Conservation (phyloP, 2,113 vertebrate species). For the Corythornis vintsioides region DNA sequence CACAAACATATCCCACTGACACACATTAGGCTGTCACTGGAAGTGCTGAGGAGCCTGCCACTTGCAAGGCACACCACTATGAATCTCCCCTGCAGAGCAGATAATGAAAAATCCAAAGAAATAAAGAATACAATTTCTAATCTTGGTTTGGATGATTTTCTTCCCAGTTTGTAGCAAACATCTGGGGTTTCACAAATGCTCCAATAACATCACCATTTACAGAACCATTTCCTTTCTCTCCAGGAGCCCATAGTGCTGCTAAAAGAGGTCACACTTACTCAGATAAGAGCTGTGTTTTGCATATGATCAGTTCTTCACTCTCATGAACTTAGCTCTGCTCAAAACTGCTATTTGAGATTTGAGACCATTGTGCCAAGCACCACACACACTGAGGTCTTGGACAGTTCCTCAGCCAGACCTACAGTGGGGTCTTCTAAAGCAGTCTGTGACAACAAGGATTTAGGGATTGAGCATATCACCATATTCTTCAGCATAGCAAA, state of each 20-base stretch:
- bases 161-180: not conserved
- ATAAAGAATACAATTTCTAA: not conserved
- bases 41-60: not conserved
- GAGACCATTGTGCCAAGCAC: rapidly evolving
- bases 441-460: not conserved
- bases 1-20: not conserved
- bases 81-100: not conserved
- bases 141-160: not conserved
- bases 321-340: not conserved
- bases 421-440: not conserved
- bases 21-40: not conserved
- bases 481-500: not conserved
- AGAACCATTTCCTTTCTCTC: not conserved
- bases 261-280: not conserved
- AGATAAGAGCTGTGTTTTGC: not conserved
- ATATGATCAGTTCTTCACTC: not conserved
- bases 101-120: not conserved
- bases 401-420: not conserved
- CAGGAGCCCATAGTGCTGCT: not conserved
- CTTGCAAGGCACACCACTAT: not conserved
- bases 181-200: not conserved
- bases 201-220: rapidly evolving
- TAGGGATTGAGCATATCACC: not conserved
- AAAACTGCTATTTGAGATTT: not conserved
- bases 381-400: not conserved